Base-by-base conservation (phyloP, 2,888 invertebrate species). In the Phlogophora meticulosa region DNA sequence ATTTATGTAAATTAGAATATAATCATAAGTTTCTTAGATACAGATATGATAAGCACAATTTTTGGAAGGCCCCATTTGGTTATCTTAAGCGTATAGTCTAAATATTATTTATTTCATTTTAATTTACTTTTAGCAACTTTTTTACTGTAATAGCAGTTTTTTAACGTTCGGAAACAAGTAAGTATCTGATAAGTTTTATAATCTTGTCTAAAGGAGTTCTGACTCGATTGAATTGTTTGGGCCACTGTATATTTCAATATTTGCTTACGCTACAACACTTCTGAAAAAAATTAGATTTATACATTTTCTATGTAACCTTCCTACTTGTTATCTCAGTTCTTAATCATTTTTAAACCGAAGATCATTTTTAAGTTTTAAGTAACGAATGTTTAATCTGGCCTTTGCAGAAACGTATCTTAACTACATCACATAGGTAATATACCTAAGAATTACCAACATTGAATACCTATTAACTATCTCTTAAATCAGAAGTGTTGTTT, bases 41-140 rank as follows among this genome's bases (percentile, higher is more conserved):
- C 48, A 24, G 55, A 48, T 42, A 38, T 63, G 56, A 63, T 67
- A 56, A 75, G 68, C 72, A 80, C 68, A 69, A 53, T 69, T 81
- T 74, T 70, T 63, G 22, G 55, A 64, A 51, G 75, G 76, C 80
- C 75, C 67, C 75, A 73, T 79, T 82, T 69, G 77, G 57, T 77
- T 72, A 43, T 60, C 15, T 13, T 34, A 51, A 38, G 17, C 5
- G 15, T 43, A 3, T 10, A 36, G n/a, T 13, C 24, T 48, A 24
- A 43, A 32, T 51, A 63, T 34, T 34, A 17, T 43, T 24, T 7
- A 51, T 45, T 34, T 60, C 10, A 52, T 40, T 42, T 56, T 4
- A 42, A 51, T 24, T 10, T 38, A 45, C 1, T 10, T 42, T 42
- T 11, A 17, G n/a, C 2, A 1, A 9, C 36, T 58, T 4, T 22